These are phyloP conservation scores for Serilophus lunatus DNA, from an alignment of 2,113 vertebrate species.

Conservation along the genomic window DNA sequence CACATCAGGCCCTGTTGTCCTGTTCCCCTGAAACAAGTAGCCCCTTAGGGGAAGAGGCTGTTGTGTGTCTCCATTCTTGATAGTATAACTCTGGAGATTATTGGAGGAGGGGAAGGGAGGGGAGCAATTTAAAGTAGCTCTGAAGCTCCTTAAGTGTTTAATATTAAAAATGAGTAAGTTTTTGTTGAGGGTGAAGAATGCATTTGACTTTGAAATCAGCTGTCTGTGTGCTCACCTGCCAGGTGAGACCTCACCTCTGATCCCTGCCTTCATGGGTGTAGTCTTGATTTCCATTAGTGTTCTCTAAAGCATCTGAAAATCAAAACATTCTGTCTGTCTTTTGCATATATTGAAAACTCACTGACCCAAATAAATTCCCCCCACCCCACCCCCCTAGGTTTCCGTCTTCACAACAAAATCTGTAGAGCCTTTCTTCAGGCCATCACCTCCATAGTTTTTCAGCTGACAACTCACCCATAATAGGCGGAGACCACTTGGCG, in stretches of 20 bases:
- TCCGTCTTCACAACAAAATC: background rate
- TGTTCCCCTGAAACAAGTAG: background rate
- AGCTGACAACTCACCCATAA: background rate
- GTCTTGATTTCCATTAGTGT: background rate
- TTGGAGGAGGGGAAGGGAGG: too few species aligned
- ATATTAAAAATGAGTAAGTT: background rate
- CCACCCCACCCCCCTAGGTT: too few species aligned
- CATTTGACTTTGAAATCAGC: background rate
- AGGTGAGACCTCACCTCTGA: background rate
- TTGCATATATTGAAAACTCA: background rate
- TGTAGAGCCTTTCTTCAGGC: background rate
- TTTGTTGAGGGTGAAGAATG: background rate
- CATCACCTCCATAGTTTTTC: background rate
- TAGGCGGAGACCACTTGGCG: background rate
- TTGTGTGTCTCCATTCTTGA: background rate
- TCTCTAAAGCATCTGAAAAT: background rate
- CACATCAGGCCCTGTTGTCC: background rate
- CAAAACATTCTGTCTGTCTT: background rate
- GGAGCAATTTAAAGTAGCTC: background rate
- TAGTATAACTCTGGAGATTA: background rate
- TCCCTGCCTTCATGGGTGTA: background rate
- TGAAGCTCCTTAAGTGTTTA: background rate
- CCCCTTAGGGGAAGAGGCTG: background rate
- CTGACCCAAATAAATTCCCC: background rate
- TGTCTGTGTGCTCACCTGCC: background rate